A percentile compares a stretch with the other conserved stretches of the same genome.
Conservation (phyloP, 2,888 invertebrate genomes). For the Glyphotaelius pellucidus region DNA sequence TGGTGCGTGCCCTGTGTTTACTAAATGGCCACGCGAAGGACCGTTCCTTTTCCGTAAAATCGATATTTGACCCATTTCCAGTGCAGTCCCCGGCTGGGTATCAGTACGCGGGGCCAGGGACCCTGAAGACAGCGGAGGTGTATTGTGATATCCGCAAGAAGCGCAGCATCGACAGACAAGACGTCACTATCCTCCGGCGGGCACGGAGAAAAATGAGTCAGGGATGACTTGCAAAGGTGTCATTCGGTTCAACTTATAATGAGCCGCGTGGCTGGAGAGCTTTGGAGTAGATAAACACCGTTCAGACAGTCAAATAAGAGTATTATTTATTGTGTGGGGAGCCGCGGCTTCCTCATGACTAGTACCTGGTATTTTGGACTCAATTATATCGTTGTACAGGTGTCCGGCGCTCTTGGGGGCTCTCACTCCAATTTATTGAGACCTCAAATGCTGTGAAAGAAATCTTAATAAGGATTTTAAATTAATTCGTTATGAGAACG, state of each 20-base stretch:
- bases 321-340: constrained; percentile 62
- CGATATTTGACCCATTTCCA: constrained; percentile 57
- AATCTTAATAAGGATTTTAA: constrained; percentile 63
- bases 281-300: constrained; percentile 65
- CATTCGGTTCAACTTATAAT: constrained; percentile 63
- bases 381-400: constrained; percentile 60
- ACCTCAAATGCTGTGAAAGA: constrained; percentile 60
- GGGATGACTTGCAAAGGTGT: constrained; percentile 66
- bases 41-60: constrained; percentile 36
- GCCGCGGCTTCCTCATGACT: constrained; percentile 52
- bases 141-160: constrained; percentile 31
- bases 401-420: constrained; percentile 57
- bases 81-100: constrained; percentile 39
- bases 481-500: constrained; percentile 60
- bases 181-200: constrained; percentile 52
- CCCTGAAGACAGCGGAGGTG: constrained; percentile 4
- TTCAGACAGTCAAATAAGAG: constrained; percentile 65
- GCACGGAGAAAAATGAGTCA: constrained; percentile 64
- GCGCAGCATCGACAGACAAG: constrained; percentile 40
- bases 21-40: neutral
- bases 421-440: constrained; percentile 57
- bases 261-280: constrained; percentile 63
- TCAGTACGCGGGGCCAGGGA: neutral
- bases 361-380: constrained; percentile 59
- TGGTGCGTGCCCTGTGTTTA: neutral